phyloP scores from a whole-genome alignment of 2,888 invertebrate genomes.

The Melanostoma scalare region DNA sequence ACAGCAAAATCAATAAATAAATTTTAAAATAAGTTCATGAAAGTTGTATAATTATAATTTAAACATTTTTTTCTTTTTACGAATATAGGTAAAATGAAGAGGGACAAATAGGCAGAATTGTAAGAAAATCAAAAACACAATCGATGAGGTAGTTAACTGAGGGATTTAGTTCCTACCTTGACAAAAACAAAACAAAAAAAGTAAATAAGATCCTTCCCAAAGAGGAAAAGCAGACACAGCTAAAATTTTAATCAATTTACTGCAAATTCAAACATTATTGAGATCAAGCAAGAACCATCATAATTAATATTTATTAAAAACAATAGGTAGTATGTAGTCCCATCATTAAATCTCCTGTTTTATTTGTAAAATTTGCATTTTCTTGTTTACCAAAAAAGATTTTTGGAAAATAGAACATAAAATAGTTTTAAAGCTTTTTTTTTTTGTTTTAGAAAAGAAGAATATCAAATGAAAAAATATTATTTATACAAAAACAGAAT shows the following conservation, averaged over 20 bases:
- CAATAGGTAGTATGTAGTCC: slow-evolving; percentile 61
- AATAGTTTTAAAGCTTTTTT: slow-evolving; percentile 33
- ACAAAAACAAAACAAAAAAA: slow-evolving; percentile 29
- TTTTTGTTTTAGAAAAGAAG: slow-evolving; percentile 41
- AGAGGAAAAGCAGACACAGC: slow-evolving; percentile 55
- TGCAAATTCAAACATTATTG: slow-evolving; percentile 31
- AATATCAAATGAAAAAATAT: slow-evolving; percentile 13
- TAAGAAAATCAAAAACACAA: slow-evolving; percentile 60
- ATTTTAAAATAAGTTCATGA: slow-evolving; percentile 40
- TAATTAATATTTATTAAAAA: slow-evolving; percentile 35
- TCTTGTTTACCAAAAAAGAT: slow-evolving; percentile 29
- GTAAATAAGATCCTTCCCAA: not conserved
- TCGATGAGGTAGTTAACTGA: slow-evolving; percentile 67
- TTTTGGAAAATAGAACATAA: slow-evolving; percentile 48
- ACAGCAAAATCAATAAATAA: too few species aligned
- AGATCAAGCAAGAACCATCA: slow-evolving; percentile 31
- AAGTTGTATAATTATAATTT: slow-evolving; percentile 51
- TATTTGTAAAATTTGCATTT: slow-evolving; percentile 49
- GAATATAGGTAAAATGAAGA: slow-evolving; percentile 71
- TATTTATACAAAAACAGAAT: slow-evolving; percentile 29
- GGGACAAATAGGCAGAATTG: slow-evolving; percentile 69
- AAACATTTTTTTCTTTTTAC: slow-evolving; percentile 64
- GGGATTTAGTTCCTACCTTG: slow-evolving; percentile 65
- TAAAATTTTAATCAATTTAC: slow-evolving; percentile 43
- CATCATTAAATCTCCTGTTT: slow-evolving; percentile 24